Evolutionary conservation across 2,797 vertebrate species (phyloP).

Genomic region (Sandelia bainsii): DNA sequence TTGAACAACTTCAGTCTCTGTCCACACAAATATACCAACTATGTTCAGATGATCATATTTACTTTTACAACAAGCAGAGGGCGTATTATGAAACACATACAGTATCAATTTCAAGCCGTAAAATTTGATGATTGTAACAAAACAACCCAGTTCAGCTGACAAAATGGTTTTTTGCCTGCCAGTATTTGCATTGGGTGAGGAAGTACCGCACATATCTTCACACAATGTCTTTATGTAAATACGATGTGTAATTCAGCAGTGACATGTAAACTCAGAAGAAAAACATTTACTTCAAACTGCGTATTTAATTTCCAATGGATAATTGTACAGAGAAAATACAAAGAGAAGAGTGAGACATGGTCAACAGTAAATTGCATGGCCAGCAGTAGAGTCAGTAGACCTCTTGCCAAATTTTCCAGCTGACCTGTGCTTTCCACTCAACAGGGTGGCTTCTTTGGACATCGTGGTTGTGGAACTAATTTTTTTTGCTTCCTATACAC

Average conservation of each 20-base stretch:
- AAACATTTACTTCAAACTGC: background rate
- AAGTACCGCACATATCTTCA: background rate
- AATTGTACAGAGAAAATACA: background rate
- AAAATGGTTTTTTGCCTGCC: background rate
- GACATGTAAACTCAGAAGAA: background rate
- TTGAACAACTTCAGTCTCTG: background rate
- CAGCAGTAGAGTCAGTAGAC: slow-evolving; percentile 28
- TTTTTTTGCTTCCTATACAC: slow-evolving; percentile 25
- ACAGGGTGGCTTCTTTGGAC: background rate
- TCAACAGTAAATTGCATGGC: background rate
- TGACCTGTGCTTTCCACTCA: background rate
- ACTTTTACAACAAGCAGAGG: slow-evolving; percentile 1
- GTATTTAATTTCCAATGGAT: no score
- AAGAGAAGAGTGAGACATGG: background rate
- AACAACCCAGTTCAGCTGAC: background rate
- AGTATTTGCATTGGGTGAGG: background rate
- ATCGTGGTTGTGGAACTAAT: background rate
- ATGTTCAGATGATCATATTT: background rate
- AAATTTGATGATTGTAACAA: background rate
- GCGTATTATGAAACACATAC: background rate
- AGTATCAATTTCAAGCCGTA: background rate
- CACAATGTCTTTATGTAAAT: slow-evolving; percentile 3
- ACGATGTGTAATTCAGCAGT: background rate
- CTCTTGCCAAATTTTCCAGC: slow-evolving; percentile 14
- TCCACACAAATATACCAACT: background rate